Base-by-base conservation (phyloP, 2,797 vertebrate genomes). In the Onychomys arenicola region DNA sequence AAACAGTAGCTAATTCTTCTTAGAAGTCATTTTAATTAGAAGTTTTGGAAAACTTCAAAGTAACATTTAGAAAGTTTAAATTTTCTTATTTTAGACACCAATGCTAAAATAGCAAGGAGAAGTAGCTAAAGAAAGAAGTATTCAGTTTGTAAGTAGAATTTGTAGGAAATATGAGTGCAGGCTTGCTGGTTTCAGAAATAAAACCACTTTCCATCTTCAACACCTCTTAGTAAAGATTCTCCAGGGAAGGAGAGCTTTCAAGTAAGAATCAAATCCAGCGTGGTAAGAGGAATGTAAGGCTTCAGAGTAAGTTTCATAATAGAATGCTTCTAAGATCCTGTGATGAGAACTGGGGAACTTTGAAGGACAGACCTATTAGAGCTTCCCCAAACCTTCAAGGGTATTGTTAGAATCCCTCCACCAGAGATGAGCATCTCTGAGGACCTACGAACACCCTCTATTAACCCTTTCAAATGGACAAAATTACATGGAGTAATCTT, bases 151-250 rank as follows among this genome's bases (percentile, higher is more conserved):
- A 40, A 40, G 61, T 29, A 90, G 77, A 81, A 57, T 25, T 69
- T 25, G 65, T 40, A 91, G 27, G 49, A 57, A 81, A 91, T 69
- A 69, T 67, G 63, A 91, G 65, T 29, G 3, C 32, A 43, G 55
- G 77, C 27, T 84, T 87, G 2, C 6, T 81, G 6, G 25, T 57
- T 93, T 87, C 57, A 93, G 76, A 93, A 90, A 87, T 75, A 84
- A 95, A 83, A 57, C 40, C 19, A 46, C 5, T 88, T 93, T 96
- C 97, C 34, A 76, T 85, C 46, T 91, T 57, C 37, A 69, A 12
- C 65, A 71, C 29, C 11, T 94, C 27, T 93, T 94, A 76, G 57
- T 93, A 84, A 83, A 89, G 52, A 81, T 93, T 86, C 46, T 91
- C 76, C 81, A 63, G 29, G 8, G 84, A 81, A 80, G 9, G 92